Percentiles rank a stretch among this genome's conserved stretches.
Conservation (phyloP, 1,140 invertebrate species). For the Cyphomyrmex costatus region DNA sequence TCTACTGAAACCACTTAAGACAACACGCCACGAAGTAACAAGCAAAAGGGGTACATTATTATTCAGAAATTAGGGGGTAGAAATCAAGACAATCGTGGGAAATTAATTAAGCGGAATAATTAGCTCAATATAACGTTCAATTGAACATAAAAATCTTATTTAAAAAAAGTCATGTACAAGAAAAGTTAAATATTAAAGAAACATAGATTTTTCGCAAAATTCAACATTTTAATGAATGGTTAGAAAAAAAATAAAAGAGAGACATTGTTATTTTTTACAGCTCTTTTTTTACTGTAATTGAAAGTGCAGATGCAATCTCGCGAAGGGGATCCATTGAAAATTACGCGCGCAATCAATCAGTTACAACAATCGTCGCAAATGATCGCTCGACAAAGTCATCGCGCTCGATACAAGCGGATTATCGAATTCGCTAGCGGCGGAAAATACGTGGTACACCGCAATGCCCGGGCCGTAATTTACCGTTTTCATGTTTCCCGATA, state of each 20-base stretch:
- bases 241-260: not conserved
- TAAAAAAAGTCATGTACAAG: not conserved
- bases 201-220: not conserved
- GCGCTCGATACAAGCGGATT: conserved; percentile 43
- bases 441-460: conserved; percentile 17
- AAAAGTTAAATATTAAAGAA: not conserved
- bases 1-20: not conserved
- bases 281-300: conserved; percentile 27
- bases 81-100: not conserved
- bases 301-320: conserved; percentile 2
- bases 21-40: conserved; percentile 1
- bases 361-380: conserved; percentile 61
- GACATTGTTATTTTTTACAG: not conserved
- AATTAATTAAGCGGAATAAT: not conserved
- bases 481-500: conserved; percentile 53
- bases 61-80: too few relatives aligned
- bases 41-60: not conserved
- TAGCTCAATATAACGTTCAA: not conserved
- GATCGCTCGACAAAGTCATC: conserved; percentile 22
- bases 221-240: not conserved
- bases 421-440: conserved; percentile 17
- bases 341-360: conserved; percentile 48
- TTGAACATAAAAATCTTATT: not conserved
- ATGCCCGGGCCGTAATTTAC: conserved; percentile 48
- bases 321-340: not conserved